Evolutionary conservation across 2,888 invertebrate genomes (phyloP), one percentile per base, ranked within the genome.

Genomic region (Caenorhabditis wallacei): DNA sequence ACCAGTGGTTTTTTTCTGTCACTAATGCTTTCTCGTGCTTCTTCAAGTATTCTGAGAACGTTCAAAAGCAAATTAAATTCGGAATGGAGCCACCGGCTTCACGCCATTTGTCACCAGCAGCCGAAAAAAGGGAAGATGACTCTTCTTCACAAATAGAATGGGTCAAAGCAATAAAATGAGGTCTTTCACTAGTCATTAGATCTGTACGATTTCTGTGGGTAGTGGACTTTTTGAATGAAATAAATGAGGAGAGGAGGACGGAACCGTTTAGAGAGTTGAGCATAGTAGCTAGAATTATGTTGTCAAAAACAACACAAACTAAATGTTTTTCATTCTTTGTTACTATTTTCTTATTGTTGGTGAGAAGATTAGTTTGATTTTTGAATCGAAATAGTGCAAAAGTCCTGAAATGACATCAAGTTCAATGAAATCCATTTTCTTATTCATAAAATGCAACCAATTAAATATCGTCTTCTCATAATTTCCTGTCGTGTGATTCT

Each of bases 21-120:
- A 2, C 43, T 1, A 46, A 22, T 54, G 63, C 64, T 56, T 56
- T 18, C 46, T 74, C 46, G 16, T 54, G 63, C 64, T 64, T 56
- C 30, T 56, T 74, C 46, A 40, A 35, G 64, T 74, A 74, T 74
- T 74, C 74, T 20, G 64, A 46, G 46, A 57, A 56, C 64, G 64
- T 74, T 74, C 56, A 56, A n/a, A 40, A 48, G 18, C 64, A 74
- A 74, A 74, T 74, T 74, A 48, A 74, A 74, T 74, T 74, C 54
- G 37, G 10, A 61, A 61, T 61, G 43, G 20, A 22, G 69, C 35
- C 24, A 40, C 18, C 43, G 30, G 56, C 61, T 61, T 61, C 61
- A 43, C 43, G 61, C 61, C 22, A 43, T 61, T 43, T 43, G 40
- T 18, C 26, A 61, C 43, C 43, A 13, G 20, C 61, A 61, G n/a